phyloP scores from a whole-genome alignment of 1,140 invertebrate species.

The Vanessa tameamea region DNA sequence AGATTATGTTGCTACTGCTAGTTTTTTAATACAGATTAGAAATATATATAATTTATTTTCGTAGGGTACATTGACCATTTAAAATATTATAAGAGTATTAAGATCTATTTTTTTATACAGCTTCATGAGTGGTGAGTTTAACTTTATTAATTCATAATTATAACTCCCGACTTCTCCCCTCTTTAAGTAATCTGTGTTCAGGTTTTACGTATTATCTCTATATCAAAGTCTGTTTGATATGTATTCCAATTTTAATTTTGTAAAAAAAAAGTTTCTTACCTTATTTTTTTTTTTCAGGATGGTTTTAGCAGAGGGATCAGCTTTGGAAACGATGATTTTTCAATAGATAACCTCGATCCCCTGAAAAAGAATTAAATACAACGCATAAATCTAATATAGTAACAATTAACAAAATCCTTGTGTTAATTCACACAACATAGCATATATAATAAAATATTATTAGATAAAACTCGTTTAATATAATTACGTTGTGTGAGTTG shows the following conservation, averaged over 20 bases:
- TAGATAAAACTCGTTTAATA: constrained; percentile 37
- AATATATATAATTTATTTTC: not conserved
- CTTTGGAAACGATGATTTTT: constrained; percentile 91
- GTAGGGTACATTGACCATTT: not conserved
- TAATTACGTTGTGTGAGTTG: constrained; percentile 52
- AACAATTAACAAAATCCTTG: constrained; percentile 60
- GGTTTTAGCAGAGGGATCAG: constrained; percentile 91
- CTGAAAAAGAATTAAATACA: constrained; percentile 81
- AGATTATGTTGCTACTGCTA: no score
- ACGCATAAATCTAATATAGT: constrained; percentile 52
- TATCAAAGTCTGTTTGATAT: not conserved
- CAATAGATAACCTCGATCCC: constrained; percentile 90
- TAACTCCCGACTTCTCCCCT: no score
- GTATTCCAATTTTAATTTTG: not conserved
- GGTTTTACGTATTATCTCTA: no score
- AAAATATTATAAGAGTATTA: not conserved
- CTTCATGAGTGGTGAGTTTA: constrained; percentile 51
- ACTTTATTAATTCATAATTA: not conserved
- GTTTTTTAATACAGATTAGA: no score
- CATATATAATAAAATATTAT: constrained; percentile 44
- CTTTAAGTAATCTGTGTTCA: no score
- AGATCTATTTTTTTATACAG: constrained; percentile 47
- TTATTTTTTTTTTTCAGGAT: constrained; percentile 82
- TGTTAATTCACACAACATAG: constrained; percentile 62
- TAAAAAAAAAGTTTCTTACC: not conserved